Base-by-base conservation (phyloP, 2,888 invertebrate genomes). In the Arrhopalites spinosus region DNA sequence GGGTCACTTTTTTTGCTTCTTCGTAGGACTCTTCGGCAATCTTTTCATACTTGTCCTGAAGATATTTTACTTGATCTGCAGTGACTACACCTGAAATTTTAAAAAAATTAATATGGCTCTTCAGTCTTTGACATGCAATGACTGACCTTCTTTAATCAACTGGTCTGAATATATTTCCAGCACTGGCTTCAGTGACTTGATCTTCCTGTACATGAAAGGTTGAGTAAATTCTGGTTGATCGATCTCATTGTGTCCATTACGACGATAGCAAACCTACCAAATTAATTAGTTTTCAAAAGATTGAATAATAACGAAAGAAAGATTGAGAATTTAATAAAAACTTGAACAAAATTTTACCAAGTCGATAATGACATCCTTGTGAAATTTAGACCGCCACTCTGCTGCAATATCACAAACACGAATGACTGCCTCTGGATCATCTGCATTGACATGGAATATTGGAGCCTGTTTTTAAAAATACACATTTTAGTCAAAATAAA, bases 151-250 rank as follows among this genome's bases (percentile, higher is more conserved):
- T 5, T 88, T 84, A 77, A 95, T 90, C 74, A 98, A 89, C 83
- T 92, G 91, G 29, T 92, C 91, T 1, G 93, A 90, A 86, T 96
- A 98, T 83, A 92, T 91, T 78, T 95, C 93, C 78, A 96, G 86
- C 83, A 91, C 91, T 0, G 93, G 92, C 81, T 91, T 91, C 30
- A 91, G 93, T 76, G 92, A 90, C 81, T 89, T 89, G 79, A 98
- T 96, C 86, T 93, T 93, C 84, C 92, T 91, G 89, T 98, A 98
- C 36, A 98, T 97, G 73, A 96, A 90, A 0, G 97, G 97, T 86
- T 96, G 95, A 0, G 97, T 98, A 87, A 97, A 97, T 95, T 95
- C 96, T 0, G 97, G 97, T 86, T 98, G 96, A 86, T 98, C 97
- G 83, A 95, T 92, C 88, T 98, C 97, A 87, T 98, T 98, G 89